phyloP scores from a whole-genome alignment of 2,113 vertebrate genomes.

The Elephas maximus region DNA sequence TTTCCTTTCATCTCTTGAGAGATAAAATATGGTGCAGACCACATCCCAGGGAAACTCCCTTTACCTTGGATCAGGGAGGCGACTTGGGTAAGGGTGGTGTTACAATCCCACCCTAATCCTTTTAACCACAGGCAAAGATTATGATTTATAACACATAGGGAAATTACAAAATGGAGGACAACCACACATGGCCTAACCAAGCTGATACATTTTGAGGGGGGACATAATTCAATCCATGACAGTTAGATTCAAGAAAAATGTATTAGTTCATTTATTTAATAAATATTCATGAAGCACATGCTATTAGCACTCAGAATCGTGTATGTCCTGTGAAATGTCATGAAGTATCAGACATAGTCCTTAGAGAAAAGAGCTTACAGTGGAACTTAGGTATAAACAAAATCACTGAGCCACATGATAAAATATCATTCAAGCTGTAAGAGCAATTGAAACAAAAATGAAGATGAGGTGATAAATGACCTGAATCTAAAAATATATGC shows the following conservation, averaged over 20 bases:
- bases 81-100: too few relatives aligned
- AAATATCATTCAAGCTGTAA: not conserved
- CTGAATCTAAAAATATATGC: not conserved
- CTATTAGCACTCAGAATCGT: not conserved
- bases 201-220: too few relatives aligned
- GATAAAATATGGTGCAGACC: too few relatives aligned
- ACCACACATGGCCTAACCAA: too few relatives aligned
- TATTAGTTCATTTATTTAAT: constrained; percentile 1
- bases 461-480: not conserved
- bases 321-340: not conserved
- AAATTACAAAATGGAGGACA: too few relatives aligned
- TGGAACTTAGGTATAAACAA: not conserved
- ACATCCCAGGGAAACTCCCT: too few relatives aligned
- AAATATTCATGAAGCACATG: not conserved
- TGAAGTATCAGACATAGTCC: not conserved
- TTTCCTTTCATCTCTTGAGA: too few relatives aligned
- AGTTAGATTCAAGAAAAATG: not conserved
- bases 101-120: too few relatives aligned
- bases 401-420: not conserved
- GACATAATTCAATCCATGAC: too few relatives aligned
- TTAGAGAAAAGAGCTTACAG: not conserved
- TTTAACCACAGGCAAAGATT: too few relatives aligned
- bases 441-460: not conserved
- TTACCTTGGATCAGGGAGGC: too few relatives aligned
- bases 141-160: too few relatives aligned